Evolutionary conservation across 2,888 invertebrate genomes (phyloP), one percentile per base, ranked within the genome.

Genomic region (Eristalis arbustorum): DNA sequence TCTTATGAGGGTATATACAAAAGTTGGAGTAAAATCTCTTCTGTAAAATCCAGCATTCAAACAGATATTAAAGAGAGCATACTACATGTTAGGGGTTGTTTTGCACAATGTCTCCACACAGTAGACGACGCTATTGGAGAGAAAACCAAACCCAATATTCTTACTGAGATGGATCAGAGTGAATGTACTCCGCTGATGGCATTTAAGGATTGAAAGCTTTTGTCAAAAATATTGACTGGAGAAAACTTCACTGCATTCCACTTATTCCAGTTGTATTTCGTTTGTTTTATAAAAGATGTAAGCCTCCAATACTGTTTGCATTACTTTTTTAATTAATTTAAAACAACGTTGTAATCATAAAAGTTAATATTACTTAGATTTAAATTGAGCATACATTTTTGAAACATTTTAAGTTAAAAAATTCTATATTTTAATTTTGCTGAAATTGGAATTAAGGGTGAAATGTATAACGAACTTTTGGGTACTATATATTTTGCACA

Each of bases 1-100:
- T 63, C 68, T 61, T 64, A 40, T 11, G 11, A 61, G 57, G 34
- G 69, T 73, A 85, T 84, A 72, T 76, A 84, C 63, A 81, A 77
- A 75, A 63, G 56, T 23, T 40, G 23, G 69, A 79, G 59, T 62
- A 37, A 68, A 72, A 76, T 59, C 63, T 62, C 42, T 37, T 68
- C 61, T 28, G 18, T 22, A 62, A 56, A 67, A 37, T 66, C 72
- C 59, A 67, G 49, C 49, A 67, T 68, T 76, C 67, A 72, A 76
- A 57, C 56, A 22, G 62, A 34, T 34, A 40, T 40, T n/a, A 31
- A 49, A 68, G 69, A 80, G 63, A 77, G 74, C 59, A 49, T 40
- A 64, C 31, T 49, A 57, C 22, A 37, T 40, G 28, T 57, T 56
- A 62, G 59, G 76, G 73, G 72, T 69, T 73, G 68, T 22, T 68